A percentile compares a stretch with the other conserved stretches of the same genome.
Conservation (phyloP, 1,140 invertebrate species). For the Homarus americanus region DNA sequence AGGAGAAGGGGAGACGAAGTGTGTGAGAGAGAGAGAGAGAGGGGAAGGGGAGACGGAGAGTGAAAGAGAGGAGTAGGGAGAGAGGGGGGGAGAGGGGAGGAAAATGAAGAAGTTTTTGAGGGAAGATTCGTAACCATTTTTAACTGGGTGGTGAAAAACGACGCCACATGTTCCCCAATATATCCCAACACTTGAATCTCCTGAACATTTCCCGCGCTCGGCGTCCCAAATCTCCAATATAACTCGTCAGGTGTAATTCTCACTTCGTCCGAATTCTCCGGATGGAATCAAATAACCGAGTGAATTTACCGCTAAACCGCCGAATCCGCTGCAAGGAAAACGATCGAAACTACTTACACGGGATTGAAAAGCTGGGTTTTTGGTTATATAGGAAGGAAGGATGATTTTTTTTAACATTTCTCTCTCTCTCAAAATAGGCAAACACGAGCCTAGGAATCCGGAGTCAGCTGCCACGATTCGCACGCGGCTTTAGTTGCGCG, state of each 20-base stretch:
- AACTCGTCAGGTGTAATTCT: constrained; percentile 72
- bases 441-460: constrained; percentile 40
- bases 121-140: constrained; percentile 55
- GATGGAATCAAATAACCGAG: constrained; percentile 44
- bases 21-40: no score
- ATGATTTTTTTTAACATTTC: constrained; percentile 39
- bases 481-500: constrained; percentile 66
- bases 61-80: no score
- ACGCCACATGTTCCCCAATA: constrained; percentile 58
- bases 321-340: constrained; percentile 42
- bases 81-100: no score
- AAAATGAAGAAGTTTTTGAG: constrained; percentile 65
- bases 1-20: no score
- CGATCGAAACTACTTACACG: constrained; percentile 60
- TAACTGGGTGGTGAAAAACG: constrained; percentile 40
- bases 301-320: constrained; percentile 62
- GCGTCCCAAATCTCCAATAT: constrained; percentile 70
- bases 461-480: constrained; percentile 57
- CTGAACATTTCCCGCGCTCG: constrained; percentile 68
- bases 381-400: constrained; percentile 42
- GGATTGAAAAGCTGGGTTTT: constrained; percentile 61
- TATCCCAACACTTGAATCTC: constrained; percentile 68
- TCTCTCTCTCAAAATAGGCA: constrained; percentile 29
- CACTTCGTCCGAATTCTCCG: constrained; percentile 61
- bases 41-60: no score